Percentiles rank a stretch among this genome's conserved stretches.
These are phyloP conservation scores for Rhagologus leucostigma DNA, from an alignment of 2,113 vertebrate genomes.

Conservation along the genomic window DNA sequence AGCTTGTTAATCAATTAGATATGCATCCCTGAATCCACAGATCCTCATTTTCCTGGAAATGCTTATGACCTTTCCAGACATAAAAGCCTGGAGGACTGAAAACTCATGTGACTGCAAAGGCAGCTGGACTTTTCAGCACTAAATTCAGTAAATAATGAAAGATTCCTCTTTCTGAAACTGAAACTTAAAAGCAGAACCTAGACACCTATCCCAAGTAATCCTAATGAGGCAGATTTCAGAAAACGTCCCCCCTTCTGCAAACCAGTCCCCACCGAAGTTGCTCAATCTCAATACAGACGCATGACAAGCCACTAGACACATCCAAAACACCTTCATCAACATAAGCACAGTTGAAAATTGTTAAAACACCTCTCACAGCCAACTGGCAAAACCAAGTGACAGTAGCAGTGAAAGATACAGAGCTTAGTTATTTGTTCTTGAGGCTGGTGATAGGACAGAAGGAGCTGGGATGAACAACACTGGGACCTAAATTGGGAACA, in stretches of 20 bases:
- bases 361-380: neutral
- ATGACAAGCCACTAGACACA: neutral
- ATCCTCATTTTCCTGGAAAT: neutral
- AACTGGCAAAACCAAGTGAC: neutral
- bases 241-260: neutral
- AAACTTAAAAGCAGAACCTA: neutral
- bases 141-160: neutral
- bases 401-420: neutral
- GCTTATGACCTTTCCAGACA: neutral
- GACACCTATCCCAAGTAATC: neutral
- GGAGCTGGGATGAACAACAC: neutral
- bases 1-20: neutral
- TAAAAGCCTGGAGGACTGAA: neutral
- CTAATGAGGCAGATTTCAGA: neutral
- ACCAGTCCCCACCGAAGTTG: accelerated
- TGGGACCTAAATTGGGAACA: neutral
- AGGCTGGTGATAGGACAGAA: neutral
- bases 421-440: neutral
- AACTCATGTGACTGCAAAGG: neutral
- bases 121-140: neutral
- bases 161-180: neutral
- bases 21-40: neutral
- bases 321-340: neutral
- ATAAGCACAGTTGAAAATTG: neutral
- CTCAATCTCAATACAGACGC: neutral